Base-by-base conservation (phyloP, 2,888 invertebrate species). In the Heliconius hortense region DNA sequence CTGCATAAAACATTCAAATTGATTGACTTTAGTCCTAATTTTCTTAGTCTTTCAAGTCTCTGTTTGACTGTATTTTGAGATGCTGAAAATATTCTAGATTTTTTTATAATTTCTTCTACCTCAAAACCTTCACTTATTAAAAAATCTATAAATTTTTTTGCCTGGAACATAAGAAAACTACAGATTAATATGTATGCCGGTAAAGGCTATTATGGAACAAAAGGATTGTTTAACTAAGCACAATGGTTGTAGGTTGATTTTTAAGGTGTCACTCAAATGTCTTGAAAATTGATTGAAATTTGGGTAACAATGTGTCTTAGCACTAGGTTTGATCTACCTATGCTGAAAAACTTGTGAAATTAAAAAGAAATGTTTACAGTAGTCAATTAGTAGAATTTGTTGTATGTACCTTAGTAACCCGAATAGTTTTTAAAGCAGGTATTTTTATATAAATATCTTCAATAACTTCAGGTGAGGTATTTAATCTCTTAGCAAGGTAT, bases 61-160 rank as follows among this genome's bases (percentile, higher is more conserved):
- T 88, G 82, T 82, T 94, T 89, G 0, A 95, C 94, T 39, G 95
- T 96, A 77, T 94, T 92, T 64, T 95, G 89, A 35, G 95, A 94
- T 77, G 95, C 94, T 70, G 94, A 91, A 70, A 96, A 83, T 76
- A 96, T 91, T 75, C 95, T 90, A 0, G 95, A 95, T 73, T 93
- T 95, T 69, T 85, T 89, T 24, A 93, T 94, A 75, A 96, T 93
- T 74, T 95, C 95, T 79, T 91, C 88, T 8, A 91, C 89, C 8
- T 87, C 82, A 84, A 94, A 95, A 2, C 95, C 94, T 82, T 95
- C 95, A 71, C 89, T 84, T 11, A 94, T 85, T 28, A 96, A 85
- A 83, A 94, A 95, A 83, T 95, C 95, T 59, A 96, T 82, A 77
- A 95, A 94, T 77, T 93, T 90, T 86, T 95, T 95, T 8, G 95